Evolutionary conservation across 2,888 invertebrate genomes (phyloP), one percentile per base, ranked within the genome.

Genomic region (Zygogramma bicolorata): DNA sequence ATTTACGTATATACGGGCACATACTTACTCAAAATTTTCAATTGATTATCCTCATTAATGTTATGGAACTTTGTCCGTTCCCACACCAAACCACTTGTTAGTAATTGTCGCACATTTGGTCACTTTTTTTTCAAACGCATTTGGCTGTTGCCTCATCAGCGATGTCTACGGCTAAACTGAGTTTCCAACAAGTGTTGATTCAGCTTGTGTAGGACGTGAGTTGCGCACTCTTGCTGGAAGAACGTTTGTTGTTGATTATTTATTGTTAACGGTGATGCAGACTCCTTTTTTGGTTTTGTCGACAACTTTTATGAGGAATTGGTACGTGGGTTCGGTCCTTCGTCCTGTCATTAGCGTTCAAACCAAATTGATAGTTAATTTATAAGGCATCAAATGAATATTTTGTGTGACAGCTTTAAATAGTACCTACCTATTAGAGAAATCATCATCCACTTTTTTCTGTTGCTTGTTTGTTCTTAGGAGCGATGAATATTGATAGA

Each of bases 231-330:
- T 46, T 29, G 31, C 46, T 46, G 46, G 22, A 46, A 20, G 46
- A 29, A 63, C 63, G 46, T 42, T 46, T 20, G 46, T 29, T 63
- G 63, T 63, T 63, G 40, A 63, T 63, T 61, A 49, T 61, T 61
- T 68, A 68, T 61, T 68, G 34, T 38, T 61, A 49, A 60, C n/a
- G 49, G 61, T 61, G 61, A 68, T 68, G 60, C 60, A 61, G 34
- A 18, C 49, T 68, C 62, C 68, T 68, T 62, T 62, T 68, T 65
- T 62, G 34, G 68, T 27, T 38, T 61, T 62, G 27, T 62, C 34
- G 49, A 40, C 7, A 29, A 3, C 22, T 63, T 63, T 63, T 63
- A 63, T 49, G 63, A 34, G 29, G n/a, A 46, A 29, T 15, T 27
- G 27, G 10, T 46, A 63, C 63, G 63, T 63, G 63, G 63, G 63